Evolutionary conservation across 2,113 vertebrate genomes (phyloP).

Genomic region (Lepidothrix coronata): DNA sequence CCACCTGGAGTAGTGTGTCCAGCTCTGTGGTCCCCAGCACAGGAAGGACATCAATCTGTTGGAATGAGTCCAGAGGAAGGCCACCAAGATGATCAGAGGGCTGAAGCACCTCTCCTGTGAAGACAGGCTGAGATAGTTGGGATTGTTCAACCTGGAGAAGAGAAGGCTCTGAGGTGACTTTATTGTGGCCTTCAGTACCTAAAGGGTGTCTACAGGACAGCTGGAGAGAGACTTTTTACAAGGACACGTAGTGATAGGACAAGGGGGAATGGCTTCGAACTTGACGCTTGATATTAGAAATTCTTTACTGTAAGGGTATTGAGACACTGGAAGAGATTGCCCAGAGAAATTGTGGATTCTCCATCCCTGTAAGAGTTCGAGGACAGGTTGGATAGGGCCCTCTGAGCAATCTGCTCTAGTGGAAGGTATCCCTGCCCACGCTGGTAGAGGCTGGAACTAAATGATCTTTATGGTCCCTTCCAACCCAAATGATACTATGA

Average conservation of each 20-base stretch:
- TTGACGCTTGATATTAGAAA: neutral
- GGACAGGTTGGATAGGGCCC: neutral
- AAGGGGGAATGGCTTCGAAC: neutral
- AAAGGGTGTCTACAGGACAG: neutral
- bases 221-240: neutral
- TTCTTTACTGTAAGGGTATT: neutral
- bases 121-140: neutral
- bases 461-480: neutral
- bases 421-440: neutral
- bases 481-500: neutral
- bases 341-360: neutral
- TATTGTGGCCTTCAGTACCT: neutral
- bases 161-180: neutral
- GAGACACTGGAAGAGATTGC: neutral
- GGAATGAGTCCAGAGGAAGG: too few species aligned
- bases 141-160: neutral
- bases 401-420: neutral
- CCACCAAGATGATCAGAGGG: neutral
- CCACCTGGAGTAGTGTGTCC: neutral
- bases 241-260: neutral
- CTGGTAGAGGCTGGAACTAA: neutral
- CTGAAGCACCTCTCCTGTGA: neutral
- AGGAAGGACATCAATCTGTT: neutral
- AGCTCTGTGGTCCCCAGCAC: neutral
- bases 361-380: neutral